Evolutionary conservation across 1,140 invertebrate species (phyloP).

Genomic region (Spodoptera litura): DNA sequence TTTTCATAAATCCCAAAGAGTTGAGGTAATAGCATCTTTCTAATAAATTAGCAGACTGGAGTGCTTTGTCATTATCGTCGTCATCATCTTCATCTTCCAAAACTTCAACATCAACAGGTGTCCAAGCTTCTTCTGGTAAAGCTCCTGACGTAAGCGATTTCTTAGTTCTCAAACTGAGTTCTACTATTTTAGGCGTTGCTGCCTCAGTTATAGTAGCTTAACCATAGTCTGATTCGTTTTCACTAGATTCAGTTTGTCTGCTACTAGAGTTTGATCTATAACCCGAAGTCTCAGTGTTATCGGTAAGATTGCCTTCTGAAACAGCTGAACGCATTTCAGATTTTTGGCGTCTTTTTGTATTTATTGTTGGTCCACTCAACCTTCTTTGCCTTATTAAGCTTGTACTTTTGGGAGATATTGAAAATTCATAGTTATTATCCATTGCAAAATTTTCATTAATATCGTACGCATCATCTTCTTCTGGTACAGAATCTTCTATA

Average conservation of each 20-base stretch:
- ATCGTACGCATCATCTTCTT: slow-evolving; percentile 51
- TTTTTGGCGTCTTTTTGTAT: slow-evolving; percentile 55
- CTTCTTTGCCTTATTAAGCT: slow-evolving; percentile 74
- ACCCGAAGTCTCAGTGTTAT: slow-evolving; percentile 87
- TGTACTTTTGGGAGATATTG: slow-evolving; percentile 72
- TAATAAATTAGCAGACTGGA: slow-evolving; percentile 81
- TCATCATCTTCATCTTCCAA: slow-evolving; percentile 72
- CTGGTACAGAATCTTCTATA: slow-evolving; percentile 45
- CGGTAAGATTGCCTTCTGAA: slow-evolving; percentile 71
- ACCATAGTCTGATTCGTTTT: slow-evolving; percentile 87
- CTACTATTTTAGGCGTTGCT: slow-evolving; percentile 79
- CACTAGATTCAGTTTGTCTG: slow-evolving; percentile 81
- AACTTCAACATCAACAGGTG: slow-evolving; percentile 75
- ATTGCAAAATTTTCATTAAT: slow-evolving; percentile 14
- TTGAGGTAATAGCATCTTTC: slow-evolving; percentile 86
- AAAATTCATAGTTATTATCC: slow-evolving; percentile 49
- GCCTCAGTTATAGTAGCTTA: slow-evolving; percentile 85
- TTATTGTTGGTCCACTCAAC: slow-evolving; percentile 66
- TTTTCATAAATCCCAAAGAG: slow-evolving; percentile 87
- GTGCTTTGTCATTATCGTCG: slow-evolving; percentile 69
- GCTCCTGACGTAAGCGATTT: slow-evolving; percentile 72
- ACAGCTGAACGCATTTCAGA: slow-evolving; percentile 47
- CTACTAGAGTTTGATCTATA: slow-evolving; percentile 85
- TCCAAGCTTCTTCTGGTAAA: slow-evolving; percentile 81
- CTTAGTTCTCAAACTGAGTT: slow-evolving; percentile 74